Evolutionary conservation across 2,797 vertebrate genomes (phyloP), one percentile per base, ranked within the genome.

Genomic region (Dryobates pubescens): DNA sequence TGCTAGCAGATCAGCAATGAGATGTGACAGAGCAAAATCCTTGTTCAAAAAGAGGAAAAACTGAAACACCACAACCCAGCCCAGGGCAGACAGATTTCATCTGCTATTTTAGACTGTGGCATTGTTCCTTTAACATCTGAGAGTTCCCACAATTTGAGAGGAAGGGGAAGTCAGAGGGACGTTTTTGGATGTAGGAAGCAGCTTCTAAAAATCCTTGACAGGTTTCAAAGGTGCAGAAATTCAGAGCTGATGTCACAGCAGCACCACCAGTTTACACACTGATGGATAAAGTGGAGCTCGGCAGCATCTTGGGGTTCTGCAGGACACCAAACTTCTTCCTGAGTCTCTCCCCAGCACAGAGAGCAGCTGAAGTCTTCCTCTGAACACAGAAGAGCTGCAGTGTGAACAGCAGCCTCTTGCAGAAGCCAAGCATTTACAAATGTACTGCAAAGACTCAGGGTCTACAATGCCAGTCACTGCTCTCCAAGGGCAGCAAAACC

Each of bases 381-480:
- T 58, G 49, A 82, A 67, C 54, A 86, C n/a, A 61, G 62, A 34
- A 59, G 3, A 74, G 43, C 67, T 49, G 54, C n/a, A 83, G 61
- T 9, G 64, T 53, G 49, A 93, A 72, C 15, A 59, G 23, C 56
- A 81, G 57, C 63, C 53, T 79, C 82, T 82, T 73, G 43, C 64
- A 86, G 73, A 91, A 96, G 87, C 56, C 64, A 90, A 91, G 78
- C 56, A 70, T 22, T 63, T n/a, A 57, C 80, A 69, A 75, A 54
- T 43, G 58, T 32, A 45, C 45, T 45, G 58, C 36, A 76, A 68
- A 23, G 49, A 27, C 38, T 64, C 9, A 1, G 51, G 62, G 57
- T 30, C 64, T 20, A 5, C 7, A 78, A 86, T 13, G 62, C n/a
- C 73, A 64, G 34, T 11, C 45, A 58, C 3, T 83, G 76, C 87